Base-by-base conservation (phyloP, 2,888 invertebrate species). In the Cheilosia scutellata region DNA sequence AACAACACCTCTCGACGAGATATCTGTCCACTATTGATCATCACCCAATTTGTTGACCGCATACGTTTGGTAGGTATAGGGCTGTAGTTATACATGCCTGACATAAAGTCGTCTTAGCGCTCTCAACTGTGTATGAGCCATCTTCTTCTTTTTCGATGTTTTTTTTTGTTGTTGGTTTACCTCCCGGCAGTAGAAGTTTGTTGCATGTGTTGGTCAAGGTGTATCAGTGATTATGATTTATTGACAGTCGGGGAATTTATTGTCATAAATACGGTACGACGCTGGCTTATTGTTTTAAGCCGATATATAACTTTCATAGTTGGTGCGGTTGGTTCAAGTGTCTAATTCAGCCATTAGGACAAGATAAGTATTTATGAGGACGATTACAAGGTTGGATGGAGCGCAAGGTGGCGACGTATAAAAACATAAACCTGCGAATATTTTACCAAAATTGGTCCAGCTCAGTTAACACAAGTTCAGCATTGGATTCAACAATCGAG, bases 41-140 rank as follows among this genome's bases (percentile, higher is more conserved):
- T 80, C 86, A 86, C 82, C 86, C 82, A 86, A 86, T 86, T 86
- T 82, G 76, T 66, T 71, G 79, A 42, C n/a, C 20, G 51, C 7
- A n/a, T n/a, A 9, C 13, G 27, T 27, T 6, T 27, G 31, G 47
- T 53, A 20, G 33, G 55, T 70, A 79, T 51, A 65, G 37, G 55
- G 68, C 57, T 65, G 40, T 47, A 20, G 47, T 47, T 47, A 55
- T 37, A 37, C 11, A 11, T 37, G 42, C 37, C 51, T 82, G 86
- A 82, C 86, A 86, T 58, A 86, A 86, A 86, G 86, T 86, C 86
- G 80, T 86, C 82, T 86, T 86, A 86, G 82, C 72, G 70, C 70
- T 68, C 55, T 68, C 68, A 63, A 75, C 42, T 37, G 20, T 25
- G 4, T 53, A 47, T 55, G 63, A 70, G 57, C 57, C 55, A 44